Evolutionary conservation across 1,140 invertebrate genomes (phyloP).

Genomic region (Drosophila micromelanica): DNA sequence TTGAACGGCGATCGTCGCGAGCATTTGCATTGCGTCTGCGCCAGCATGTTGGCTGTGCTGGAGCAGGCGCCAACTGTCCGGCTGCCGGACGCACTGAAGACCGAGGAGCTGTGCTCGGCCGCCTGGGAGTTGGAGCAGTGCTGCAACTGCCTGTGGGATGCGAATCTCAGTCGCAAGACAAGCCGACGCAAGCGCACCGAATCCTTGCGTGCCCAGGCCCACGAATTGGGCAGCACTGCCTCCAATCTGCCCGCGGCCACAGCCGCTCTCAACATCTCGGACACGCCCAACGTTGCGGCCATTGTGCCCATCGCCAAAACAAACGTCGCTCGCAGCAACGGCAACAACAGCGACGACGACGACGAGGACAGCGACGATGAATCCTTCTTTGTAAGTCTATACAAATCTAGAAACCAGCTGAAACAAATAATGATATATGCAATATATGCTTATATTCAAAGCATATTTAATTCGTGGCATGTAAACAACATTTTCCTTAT

Average conservation of each 20-base stretch:
- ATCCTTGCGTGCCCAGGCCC: conserved; percentile 44
- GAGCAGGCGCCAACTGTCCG: conserved; percentile 34
- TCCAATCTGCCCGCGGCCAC: conserved; percentile 5
- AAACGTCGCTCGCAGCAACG: neutral
- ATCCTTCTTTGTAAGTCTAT: conserved; percentile 51
- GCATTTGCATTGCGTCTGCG: conserved; percentile 71
- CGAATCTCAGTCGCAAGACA: conserved; percentile 79
- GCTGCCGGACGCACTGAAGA: conserved; percentile 76
- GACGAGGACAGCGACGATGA: conserved; percentile 43
- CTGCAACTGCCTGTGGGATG: conserved; percentile 85
- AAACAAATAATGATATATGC: too few relatives aligned
- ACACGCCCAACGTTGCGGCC: neutral
- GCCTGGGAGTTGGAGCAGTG: conserved; percentile 85
- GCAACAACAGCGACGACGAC: conserved; percentile 30
- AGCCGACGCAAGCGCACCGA: conserved; percentile 77
- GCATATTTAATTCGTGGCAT: too few relatives aligned
- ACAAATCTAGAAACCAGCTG: too few relatives aligned
- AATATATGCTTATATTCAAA: too few relatives aligned
- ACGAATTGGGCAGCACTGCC: conserved; percentile 9
- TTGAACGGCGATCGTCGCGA: conserved; percentile 57
- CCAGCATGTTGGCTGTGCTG: conserved; percentile 50
- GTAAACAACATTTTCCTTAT: too few relatives aligned
- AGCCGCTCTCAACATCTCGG: neutral
- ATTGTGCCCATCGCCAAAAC: conserved; percentile 5
- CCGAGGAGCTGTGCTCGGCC: conserved; percentile 85